Percentiles rank a stretch among this genome's conserved stretches.
These are phyloP conservation scores for Erpobdella octoculata DNA, from an alignment of 2,888 invertebrate genomes.

Conservation along the genomic window DNA sequence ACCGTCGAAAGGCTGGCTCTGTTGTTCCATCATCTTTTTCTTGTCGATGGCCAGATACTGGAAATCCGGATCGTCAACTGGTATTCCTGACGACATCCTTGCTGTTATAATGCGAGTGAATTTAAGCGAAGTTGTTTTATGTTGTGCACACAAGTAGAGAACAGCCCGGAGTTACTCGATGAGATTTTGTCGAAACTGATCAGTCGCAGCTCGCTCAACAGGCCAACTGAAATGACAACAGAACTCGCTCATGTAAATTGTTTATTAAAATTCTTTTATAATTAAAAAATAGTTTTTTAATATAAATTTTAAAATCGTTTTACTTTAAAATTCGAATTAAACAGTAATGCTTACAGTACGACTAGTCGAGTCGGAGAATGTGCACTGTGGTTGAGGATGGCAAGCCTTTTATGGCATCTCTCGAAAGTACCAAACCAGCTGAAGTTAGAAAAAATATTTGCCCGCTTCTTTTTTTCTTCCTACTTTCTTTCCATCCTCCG, in stretches of 20 bases:
- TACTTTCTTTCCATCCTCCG: not conserved
- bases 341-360: too few relatives aligned
- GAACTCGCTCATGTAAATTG: too few relatives aligned
- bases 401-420: not conserved
- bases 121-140: too few relatives aligned
- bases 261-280: too few relatives aligned
- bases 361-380: not conserved
- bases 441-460: too few relatives aligned
- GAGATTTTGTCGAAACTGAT: not conserved
- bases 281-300: too few relatives aligned
- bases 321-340: not conserved
- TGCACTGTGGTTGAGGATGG: not conserved
- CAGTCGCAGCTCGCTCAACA: not conserved
- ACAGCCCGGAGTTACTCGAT: slow-evolving; percentile 2
- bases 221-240: slow-evolving; percentile 3
- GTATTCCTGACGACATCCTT: not conserved
- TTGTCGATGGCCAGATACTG: slow-evolving; percentile 48
- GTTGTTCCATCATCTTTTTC: slow-evolving; percentile 47
- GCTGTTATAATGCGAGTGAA: too few relatives aligned
- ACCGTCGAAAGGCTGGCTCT: slow-evolving; percentile 46
- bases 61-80: slow-evolving; percentile 38
- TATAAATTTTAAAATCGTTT: too few relatives aligned
- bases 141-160: too few relatives aligned
- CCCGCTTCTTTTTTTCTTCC: not conserved
- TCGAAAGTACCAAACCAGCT: not conserved